Evolutionary conservation across 2,797 vertebrate genomes (phyloP).

Genomic region (Siniperca obscura): DNA sequence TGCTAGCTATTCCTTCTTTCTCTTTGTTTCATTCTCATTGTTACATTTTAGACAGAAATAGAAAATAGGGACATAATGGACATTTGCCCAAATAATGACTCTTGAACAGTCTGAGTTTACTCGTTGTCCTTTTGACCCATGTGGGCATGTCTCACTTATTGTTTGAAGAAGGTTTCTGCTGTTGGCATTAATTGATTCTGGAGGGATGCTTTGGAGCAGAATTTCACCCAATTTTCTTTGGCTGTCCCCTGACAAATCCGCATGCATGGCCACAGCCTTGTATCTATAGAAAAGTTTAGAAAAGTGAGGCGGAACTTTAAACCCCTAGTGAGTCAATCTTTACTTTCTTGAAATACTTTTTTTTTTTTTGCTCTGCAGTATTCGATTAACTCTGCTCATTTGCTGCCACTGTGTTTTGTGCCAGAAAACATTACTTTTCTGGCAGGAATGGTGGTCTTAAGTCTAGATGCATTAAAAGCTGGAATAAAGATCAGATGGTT

Average conservation of each 20-base stretch:
- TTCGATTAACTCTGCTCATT: slow-evolving; percentile 58
- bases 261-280: slow-evolving; percentile 32
- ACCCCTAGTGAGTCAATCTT: slow-evolving; percentile 28
- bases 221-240: slow-evolving; percentile 36
- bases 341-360: slow-evolving; percentile 34
- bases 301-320: slow-evolving; percentile 51
- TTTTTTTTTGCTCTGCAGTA: slow-evolving; percentile 25
- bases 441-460: slow-evolving; percentile 33
- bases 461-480: slow-evolving; percentile 41
- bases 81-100: slow-evolving; percentile 2
- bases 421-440: slow-evolving; percentile 51
- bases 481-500: slow-evolving; percentile 51
- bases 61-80: not conserved
- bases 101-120: not conserved
- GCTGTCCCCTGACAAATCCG: slow-evolving; percentile 48
- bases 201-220: slow-evolving; percentile 20
- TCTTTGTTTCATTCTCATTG: not conserved
- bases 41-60: slow-evolving; percentile 17
- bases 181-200: slow-evolving; percentile 22
- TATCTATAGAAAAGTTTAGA: slow-evolving; percentile 46
- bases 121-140: slow-evolving; percentile 4
- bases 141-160: slow-evolving; percentile 3
- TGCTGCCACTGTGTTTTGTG: slow-evolving; percentile 39
- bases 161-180: slow-evolving; percentile 29
- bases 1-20: not conserved